Base-by-base conservation (phyloP, 2,888 invertebrate species). In the Apotomis turbidana region DNA sequence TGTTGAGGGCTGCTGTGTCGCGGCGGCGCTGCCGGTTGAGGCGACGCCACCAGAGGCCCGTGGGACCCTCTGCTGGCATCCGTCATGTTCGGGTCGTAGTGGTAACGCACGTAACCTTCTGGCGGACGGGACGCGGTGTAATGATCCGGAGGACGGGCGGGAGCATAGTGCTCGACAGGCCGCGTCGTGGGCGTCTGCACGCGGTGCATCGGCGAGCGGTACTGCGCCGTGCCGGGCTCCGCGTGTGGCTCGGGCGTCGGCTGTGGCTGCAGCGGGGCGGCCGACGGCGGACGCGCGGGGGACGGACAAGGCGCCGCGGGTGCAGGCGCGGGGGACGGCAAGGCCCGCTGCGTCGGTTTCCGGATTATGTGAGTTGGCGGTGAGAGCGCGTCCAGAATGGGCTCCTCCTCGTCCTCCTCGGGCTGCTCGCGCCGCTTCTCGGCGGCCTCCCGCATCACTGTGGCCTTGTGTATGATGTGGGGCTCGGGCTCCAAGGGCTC, bases 391-490 rank as follows among this genome's bases (percentile, higher is more conserved):
- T 85, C 90, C 36, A 49, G 49, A 10, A 80, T 81, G 0, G 86
- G 78, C 57, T 93, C 93, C 75, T 91, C 91, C 46, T 92, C 93
- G 74, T 93, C 91, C 62, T 93, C 93, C 59, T 93, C 92, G 0
- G 91, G 90, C 73, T 87, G 86, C 75, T 92, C 91, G 9, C 91
- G 90, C 44, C 93, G 85, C 77, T 93, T 92, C 77, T 93, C 92
- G 38, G 91, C 92, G 54, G 94, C 94, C 76, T 94, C 94, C 9
- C 93, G 89, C 94, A 94, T 94, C 12, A 94, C 94, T 4, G 94
- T 94, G 46, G 94, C 94, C 78, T 94, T 94, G 76, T 94, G 94
- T 59, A 94, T 94, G 71, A 94, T 93, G 76, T 94, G 94, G 15
- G 94, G 91, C 77, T 94, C 93, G 3, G 94, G 94, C 79, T 94